Percentiles rank a stretch among this genome's conserved stretches.
phyloP scores from a whole-genome alignment of 2,797 vertebrate species.

The Mormyrus hasselquistii region DNA sequence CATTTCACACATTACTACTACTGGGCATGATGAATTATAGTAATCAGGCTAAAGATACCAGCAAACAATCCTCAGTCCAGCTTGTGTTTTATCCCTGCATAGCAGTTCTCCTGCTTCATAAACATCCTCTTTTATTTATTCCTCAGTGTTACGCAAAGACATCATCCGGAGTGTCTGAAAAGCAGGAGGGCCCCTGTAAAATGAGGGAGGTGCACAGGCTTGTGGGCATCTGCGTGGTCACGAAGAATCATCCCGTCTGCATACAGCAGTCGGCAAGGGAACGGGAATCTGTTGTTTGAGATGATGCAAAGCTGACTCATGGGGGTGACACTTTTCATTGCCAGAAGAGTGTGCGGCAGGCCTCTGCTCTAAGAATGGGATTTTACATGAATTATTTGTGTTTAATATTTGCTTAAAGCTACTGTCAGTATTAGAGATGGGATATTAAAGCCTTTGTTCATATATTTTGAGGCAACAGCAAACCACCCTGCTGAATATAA shows the following conservation, averaged over 20 bases:
- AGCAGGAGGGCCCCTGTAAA: not conserved
- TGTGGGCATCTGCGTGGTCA: not conserved
- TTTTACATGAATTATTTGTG: not conserved
- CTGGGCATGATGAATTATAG: not conserved
- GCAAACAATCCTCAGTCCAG: not conserved
- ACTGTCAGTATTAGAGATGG: not conserved
- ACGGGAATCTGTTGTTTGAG: not conserved
- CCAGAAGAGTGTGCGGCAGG: not conserved
- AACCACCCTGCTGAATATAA: not conserved
- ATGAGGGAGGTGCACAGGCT: not conserved
- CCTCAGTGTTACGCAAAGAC: not conserved
- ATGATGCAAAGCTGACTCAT: not conserved
- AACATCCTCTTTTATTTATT: not conserved
- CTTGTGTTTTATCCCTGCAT: not conserved
- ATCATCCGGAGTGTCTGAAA: not conserved
- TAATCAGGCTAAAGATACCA: not conserved
- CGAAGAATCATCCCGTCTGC: not conserved
- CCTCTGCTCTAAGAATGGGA: not conserved
- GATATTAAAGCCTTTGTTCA: not conserved
- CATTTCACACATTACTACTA: not conserved
- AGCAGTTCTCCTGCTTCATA: not conserved
- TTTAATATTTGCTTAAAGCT: not conserved
- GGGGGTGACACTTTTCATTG: not conserved
- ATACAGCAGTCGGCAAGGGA: not conserved
- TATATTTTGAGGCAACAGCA: not conserved